These are phyloP conservation scores for Plecotus auritus DNA, from an alignment of 2,113 vertebrate species.

Conservation along the genomic window DNA sequence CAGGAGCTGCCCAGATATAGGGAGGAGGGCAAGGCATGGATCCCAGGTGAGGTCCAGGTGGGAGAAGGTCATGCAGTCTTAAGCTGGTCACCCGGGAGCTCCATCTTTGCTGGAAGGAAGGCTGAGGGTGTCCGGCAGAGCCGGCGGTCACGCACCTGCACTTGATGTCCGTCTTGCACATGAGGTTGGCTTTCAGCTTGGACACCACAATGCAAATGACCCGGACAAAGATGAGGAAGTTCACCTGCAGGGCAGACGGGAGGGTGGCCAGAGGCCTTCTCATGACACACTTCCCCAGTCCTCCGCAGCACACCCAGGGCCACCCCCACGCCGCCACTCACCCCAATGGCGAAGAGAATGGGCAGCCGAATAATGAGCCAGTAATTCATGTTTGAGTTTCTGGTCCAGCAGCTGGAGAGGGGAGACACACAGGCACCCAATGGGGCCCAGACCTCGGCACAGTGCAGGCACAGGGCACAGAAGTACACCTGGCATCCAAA, in stretches of 20 bases:
- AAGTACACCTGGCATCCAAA: neutral
- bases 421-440: neutral
- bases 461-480: neutral
- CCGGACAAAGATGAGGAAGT: constrained; percentile 91
- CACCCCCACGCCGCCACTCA: constrained; percentile 71
- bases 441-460: neutral
- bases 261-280: neutral
- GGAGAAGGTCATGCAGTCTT: neutral
- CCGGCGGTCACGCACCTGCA: constrained; percentile 82
- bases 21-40: neutral
- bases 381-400: constrained; percentile 89
- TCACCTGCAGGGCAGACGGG: constrained; percentile 80
- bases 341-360: constrained; percentile 87
- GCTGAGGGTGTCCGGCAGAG: neutral
- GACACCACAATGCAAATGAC: constrained; percentile 91
- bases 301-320: neutral
- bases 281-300: neutral
- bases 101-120: neutral
- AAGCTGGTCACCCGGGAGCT: neutral
- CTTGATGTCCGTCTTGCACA: constrained; percentile 92
- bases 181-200: constrained; percentile 90
- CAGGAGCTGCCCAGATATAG: neutral
- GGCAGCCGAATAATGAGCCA: constrained; percentile 90
- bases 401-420: constrained; percentile 86
- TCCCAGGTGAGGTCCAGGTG: neutral